A percentile compares a stretch with the other conserved stretches of the same genome.
phyloP scores from a whole-genome alignment of 2,113 vertebrate genomes.

The Leucopsar rothschildi region DNA sequence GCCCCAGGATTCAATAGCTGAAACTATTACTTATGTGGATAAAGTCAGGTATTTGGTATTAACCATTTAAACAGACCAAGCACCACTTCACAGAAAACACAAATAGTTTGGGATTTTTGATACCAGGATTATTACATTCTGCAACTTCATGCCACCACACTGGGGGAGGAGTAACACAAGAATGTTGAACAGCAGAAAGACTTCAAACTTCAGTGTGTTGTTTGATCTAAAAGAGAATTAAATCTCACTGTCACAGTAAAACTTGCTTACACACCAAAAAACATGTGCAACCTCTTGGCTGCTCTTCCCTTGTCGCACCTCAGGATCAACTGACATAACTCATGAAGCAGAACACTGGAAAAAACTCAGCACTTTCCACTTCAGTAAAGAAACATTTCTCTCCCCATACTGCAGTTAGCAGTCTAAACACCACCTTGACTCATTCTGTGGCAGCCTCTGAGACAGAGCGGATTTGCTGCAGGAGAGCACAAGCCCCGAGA shows the following conservation, averaged over 20 bases:
- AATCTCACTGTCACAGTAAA: not conserved
- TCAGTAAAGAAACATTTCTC: not conserved
- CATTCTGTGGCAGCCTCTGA: not conserved
- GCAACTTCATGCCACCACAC: not conserved
- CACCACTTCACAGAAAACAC: not conserved
- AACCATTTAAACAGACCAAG: not conserved
- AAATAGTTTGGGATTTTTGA: not conserved
- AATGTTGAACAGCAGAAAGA: not conserved
- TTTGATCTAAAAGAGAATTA: slow-evolving; percentile 27
- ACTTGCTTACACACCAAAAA: not conserved
- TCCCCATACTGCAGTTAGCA: not conserved
- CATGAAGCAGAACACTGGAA: not conserved
- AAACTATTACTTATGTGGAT: not conserved
- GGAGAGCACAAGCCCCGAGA: not conserved
- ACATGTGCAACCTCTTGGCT: not conserved
- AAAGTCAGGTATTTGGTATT: not conserved
- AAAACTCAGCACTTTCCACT: not conserved
- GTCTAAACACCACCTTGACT: not conserved
- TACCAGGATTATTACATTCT: not conserved
- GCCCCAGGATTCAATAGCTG: not conserved
- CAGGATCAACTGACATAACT: not conserved
- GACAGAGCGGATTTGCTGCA: not conserved
- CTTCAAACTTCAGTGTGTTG: not conserved
- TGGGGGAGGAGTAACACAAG: not conserved
- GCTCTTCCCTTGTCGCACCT: not conserved